Base-by-base conservation (phyloP, 2,113 vertebrate species). In the Pomatorhinus ruficollis region DNA sequence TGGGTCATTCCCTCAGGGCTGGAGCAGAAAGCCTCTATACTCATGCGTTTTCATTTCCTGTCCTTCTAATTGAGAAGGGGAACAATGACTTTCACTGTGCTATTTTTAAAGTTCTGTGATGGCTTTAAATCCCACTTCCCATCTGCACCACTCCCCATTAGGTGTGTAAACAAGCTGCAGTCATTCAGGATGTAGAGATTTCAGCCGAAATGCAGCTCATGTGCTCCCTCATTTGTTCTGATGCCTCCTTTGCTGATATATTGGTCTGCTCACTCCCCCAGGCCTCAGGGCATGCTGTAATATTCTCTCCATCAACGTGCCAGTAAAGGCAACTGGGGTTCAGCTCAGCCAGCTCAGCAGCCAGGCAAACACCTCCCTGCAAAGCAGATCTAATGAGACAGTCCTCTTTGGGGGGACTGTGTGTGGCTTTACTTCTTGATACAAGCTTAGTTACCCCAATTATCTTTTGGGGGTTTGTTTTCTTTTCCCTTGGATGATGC, bases 61-160 rank as follows among this genome's bases (percentile, higher is more conserved):
- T 76, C 47, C 31, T 82, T 66, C 49, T 91, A 79, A 75, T 69
- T 79, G 76, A 92, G 76, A 70, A 75, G 5, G 22, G 35, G 56
- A 82, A 88, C 82, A 94, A 90, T 95, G 76, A 76, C 25, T 82
- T 88, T 69, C 83, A 71, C 69, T 94, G 45, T 78, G 45, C 81
- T 96, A 85, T 84, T 93, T 96, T 95, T 84, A 84, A 87, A 47
- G 42, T 92, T 87, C 75, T 85, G 30, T 69, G 42, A 42, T 83
- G 39, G 77, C 39, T 96, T 95, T 78, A 75, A 87, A 77, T 68
- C 61, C 83, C 47, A 28, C 76, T 84, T 79, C 75, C 72, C 66
- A 88, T 81, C 79, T 76, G 39, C 54, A 94, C 63, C 71, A 64
- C 66, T 90, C 24, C 20, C 56, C 54, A 49, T 74, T 81, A 92